These are phyloP conservation scores for Dynastes grantii DNA, from an alignment of 2,888 invertebrate species.

Conservation along the genomic window DNA sequence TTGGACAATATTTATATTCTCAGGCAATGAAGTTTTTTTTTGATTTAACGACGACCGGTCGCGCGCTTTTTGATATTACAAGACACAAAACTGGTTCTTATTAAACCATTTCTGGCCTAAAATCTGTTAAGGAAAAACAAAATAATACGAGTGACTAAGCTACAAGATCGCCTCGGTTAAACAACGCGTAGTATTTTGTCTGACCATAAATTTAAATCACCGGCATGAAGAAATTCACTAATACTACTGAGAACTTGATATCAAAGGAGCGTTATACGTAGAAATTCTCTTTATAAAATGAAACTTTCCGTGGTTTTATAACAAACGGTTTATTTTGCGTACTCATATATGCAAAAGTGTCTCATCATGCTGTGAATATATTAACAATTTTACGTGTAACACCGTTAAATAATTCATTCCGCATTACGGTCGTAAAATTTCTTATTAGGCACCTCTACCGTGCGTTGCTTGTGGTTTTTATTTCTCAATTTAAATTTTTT, in stretches of 20 bases:
- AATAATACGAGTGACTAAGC: conserved; percentile 4
- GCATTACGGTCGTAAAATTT: no score
- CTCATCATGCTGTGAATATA: no score
- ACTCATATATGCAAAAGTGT: no score
- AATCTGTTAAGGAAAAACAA: conserved; percentile 27
- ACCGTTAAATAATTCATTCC: no score
- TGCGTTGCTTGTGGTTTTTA: no score
- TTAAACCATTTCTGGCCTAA: conserved; percentile 34
- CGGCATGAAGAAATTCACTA: neutral
- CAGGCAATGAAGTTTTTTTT: conserved; percentile 38
- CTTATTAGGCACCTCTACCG: no score
- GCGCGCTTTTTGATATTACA: conserved; percentile 56
- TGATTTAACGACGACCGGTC: conserved; percentile 56
- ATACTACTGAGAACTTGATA: neutral
- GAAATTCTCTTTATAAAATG: neutral
- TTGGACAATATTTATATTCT: conserved; percentile 26
- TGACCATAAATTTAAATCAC: conserved; percentile 6
- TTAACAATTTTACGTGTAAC: no score
- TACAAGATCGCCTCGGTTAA: conserved; percentile 19
- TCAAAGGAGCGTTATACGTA: neutral
- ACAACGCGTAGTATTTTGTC: conserved; percentile 9
- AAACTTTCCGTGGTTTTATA: neutral
- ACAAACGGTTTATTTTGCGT: no score
- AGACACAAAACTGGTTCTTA: conserved; percentile 57
- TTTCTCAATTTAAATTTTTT: no score